Evolutionary conservation across 1,140 invertebrate species (phyloP).

Genomic region (Asbolus verrucosus): DNA sequence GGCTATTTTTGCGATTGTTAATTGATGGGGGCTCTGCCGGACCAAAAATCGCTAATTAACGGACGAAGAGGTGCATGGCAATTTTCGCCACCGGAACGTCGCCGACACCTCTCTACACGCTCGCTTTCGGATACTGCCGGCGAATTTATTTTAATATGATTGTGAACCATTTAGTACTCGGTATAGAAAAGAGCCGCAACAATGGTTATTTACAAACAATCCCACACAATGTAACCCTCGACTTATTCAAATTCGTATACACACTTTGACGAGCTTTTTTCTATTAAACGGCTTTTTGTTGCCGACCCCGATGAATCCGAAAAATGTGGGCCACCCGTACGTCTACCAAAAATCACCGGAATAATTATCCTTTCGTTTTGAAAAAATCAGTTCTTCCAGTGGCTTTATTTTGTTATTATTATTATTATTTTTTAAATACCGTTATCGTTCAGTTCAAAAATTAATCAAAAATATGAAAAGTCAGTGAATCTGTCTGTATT

Average conservation of each 20-base stretch:
- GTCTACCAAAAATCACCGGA: no score
- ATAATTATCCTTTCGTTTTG: no score
- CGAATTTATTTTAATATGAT: constrained; percentile 13
- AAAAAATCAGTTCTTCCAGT: no score
- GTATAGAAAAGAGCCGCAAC: constrained; percentile 5
- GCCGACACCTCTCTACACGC: constrained; percentile 3
- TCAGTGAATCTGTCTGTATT: no score
- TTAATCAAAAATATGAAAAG: no score
- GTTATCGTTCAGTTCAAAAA: no score
- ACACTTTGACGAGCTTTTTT: constrained; percentile 9
- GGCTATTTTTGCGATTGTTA: constrained; percentile 66
- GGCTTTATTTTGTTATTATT: no score
- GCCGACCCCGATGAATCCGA: no score
- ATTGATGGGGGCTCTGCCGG: constrained; percentile 60
- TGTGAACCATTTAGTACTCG: neutral
- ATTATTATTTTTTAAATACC: no score
- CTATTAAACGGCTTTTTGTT: neutral
- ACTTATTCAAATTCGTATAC: constrained; percentile 29
- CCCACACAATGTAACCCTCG: constrained; percentile 40
- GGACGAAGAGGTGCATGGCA: constrained; percentile 61
- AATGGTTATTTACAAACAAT: constrained; percentile 30
- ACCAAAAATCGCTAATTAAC: constrained; percentile 65
- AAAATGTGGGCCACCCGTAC: no score
- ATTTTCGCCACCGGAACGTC: constrained; percentile 38
- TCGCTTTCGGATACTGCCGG: no score